Base-by-base conservation (phyloP, 2,797 vertebrate genomes). In the Agapornis canus region DNA sequence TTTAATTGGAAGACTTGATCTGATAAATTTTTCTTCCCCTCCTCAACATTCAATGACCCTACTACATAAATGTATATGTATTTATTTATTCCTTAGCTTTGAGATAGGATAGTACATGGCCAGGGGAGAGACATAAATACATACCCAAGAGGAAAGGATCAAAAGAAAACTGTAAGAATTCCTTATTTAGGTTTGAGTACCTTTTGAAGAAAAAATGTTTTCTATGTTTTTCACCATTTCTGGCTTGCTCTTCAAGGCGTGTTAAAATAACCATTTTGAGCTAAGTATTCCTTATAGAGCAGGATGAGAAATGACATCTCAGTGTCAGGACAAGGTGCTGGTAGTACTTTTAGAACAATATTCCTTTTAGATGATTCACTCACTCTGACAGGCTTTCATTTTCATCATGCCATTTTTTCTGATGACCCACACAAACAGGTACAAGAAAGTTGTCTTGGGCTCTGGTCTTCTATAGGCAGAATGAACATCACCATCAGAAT, bases 1-100 rank as follows among this genome's bases (percentile, higher is more conserved):
- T 93, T 61, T 81, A 51, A 61, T 82, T 17, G 75, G 52, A 93
- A 80, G 45, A 61, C 31, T 75, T 37, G 47, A 78, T 71, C 47
- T 75, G 48, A 47, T 40, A 43, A 11, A 11, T 61, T 71, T 94
- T 81, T 47, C 22, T 88, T 90, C 20, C 11, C 12, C 13, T 61
- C 7, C 25, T 90, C 49, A 72, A 16, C 15, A 49, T 47, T 76
- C n/a, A 51, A 22, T 82, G 54, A 88, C 47, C 7, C 27, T 47
- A 6, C 32, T 25, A 25, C 31, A 20, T 52, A 13, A 31, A 29
- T 45, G 48, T 31, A 3, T 15, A 51, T 69, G 66, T 10, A 45
- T 90, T 79, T 91, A 26, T 89, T 92, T 91, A 52, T 56, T 82
- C 35, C 29, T 72, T 84, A 51, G 49, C 49, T 90, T 92, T 59